Conservation (phyloP, 2,888 invertebrate genomes). For the Pachydiplax longipennis region DNA sequence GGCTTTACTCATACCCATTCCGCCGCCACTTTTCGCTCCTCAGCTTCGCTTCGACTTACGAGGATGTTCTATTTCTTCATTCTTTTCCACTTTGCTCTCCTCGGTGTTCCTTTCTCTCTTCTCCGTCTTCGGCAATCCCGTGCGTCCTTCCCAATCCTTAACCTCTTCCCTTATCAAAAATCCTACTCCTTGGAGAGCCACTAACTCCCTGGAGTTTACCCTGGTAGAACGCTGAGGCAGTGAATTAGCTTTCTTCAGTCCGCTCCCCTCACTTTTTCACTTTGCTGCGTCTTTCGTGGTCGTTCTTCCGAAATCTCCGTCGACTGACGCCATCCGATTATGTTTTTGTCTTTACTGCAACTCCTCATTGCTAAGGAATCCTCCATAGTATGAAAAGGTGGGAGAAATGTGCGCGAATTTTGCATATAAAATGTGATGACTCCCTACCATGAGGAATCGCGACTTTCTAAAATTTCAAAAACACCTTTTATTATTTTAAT, state of each 20-base stretch:
- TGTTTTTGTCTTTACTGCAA: not conserved
- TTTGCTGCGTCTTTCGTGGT: not conserved
- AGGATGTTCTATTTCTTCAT: not conserved
- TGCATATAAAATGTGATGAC: not conserved
- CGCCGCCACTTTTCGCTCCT: not conserved
- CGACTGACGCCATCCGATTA: not conserved
- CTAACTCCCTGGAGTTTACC: not conserved
- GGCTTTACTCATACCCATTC: not conserved
- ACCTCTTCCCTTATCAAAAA: not conserved
- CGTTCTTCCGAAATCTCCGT: not conserved
- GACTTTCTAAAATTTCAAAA: not conserved
- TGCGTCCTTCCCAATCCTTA: not conserved
- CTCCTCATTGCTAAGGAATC: not conserved
- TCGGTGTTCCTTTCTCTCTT: not conserved
- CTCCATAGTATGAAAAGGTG: not conserved
- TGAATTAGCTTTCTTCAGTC: constrained; percentile 4
- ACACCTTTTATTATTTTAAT: not conserved
- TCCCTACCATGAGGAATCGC: not conserved
- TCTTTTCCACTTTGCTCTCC: not conserved
- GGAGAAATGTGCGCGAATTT: not conserved
- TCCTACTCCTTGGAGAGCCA: not conserved
- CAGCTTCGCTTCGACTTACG: not conserved
- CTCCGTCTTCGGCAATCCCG: not conserved
- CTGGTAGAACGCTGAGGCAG: not conserved
- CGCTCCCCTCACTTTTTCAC: not conserved